Base-by-base conservation (phyloP, 2,888 invertebrate genomes). In the Eupithecia subumbrata region DNA sequence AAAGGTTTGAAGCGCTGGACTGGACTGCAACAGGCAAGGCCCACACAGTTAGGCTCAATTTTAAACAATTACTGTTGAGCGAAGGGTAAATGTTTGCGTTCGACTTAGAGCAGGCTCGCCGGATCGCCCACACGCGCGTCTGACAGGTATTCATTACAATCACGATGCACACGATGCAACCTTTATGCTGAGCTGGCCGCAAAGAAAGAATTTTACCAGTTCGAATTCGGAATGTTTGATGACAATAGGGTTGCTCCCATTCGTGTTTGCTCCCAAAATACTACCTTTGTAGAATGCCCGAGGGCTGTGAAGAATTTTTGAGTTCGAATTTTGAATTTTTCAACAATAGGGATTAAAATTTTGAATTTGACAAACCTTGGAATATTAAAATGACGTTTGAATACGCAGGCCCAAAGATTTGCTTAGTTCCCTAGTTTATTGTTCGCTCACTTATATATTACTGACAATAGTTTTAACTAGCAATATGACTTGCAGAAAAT, bases 21-120 rank as follows among this genome's bases (percentile, higher is more conserved):
- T 45, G 89, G 88, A 86, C 88, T 83, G 89, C 91, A 91, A 91
- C 91, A 91, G 88, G 89, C 88, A 81, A 88, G 90, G 94, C 91
- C 94, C 94, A 94, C 94, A 94, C 94, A 93, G 94, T 94, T 94
- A 93, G 94, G 93, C 91, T 92, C 94, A 94, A 95, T 95, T 95
- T 95, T 94, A 94, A 94, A 95, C 95, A 95, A 95, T 95, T 94
- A 94, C 93, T 90, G 91, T 88, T 91, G 92, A 92, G 91, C 92
- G 92, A 91, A 92, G 91, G 93, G 94, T 91, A 94, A 94, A 95
- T 94, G 94, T 95, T 95, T 95, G 92, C 92, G 85, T 94, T 93
- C 93, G 93, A 93, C 92, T 93, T 93, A 92, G 92, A 90, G 86
- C 89, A 83, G 84, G 82, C 84, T 78, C 85, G 81, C 84, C 81